A percentile compares a stretch with the other conserved stretches of the same genome.
Conservation (phyloP, 2,888 invertebrate genomes). For the Fragum whitleyi region DNA sequence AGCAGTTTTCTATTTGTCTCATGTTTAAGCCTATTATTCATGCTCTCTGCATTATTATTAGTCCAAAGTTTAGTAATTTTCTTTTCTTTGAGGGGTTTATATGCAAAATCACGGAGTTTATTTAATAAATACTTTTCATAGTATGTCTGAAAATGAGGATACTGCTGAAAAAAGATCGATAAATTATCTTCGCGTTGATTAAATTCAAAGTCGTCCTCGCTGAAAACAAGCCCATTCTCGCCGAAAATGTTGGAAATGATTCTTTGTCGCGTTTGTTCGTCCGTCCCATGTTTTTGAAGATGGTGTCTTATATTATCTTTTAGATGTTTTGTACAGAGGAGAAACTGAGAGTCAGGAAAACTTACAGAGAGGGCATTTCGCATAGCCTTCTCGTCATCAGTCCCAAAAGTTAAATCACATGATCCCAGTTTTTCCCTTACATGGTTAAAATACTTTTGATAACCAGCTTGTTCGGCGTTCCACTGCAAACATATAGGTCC, state of each 20-base stretch:
- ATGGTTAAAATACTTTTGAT: too few relatives aligned
- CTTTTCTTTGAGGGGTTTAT: constrained; percentile 8
- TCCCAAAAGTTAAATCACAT: not conserved
- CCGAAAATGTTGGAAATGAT: not conserved
- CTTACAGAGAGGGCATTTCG: not conserved
- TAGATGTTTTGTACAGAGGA: too few relatives aligned
- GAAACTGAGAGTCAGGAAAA: not conserved
- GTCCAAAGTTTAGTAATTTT: constrained; percentile 43
- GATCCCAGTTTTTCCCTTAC: too few relatives aligned
- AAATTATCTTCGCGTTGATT: not conserved
- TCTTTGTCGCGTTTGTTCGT: not conserved
- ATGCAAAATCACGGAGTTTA: constrained; percentile 24
- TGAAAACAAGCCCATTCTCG: not conserved
- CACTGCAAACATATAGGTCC: not conserved
- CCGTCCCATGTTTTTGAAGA: not conserved
- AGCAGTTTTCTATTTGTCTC: not conserved
- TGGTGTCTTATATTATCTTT: constrained; percentile 1
- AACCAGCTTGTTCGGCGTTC: too few relatives aligned
- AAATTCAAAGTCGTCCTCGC: too few relatives aligned
- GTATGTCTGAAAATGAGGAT: not conserved
- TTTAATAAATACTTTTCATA: not conserved
- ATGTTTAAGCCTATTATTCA: constrained; percentile 53
- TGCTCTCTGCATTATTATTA: constrained; percentile 52
- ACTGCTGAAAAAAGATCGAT: not conserved
- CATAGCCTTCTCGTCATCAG: not conserved